Base-by-base conservation (phyloP, 2,797 vertebrate species). In the Acipenser oxyrinchus region DNA sequence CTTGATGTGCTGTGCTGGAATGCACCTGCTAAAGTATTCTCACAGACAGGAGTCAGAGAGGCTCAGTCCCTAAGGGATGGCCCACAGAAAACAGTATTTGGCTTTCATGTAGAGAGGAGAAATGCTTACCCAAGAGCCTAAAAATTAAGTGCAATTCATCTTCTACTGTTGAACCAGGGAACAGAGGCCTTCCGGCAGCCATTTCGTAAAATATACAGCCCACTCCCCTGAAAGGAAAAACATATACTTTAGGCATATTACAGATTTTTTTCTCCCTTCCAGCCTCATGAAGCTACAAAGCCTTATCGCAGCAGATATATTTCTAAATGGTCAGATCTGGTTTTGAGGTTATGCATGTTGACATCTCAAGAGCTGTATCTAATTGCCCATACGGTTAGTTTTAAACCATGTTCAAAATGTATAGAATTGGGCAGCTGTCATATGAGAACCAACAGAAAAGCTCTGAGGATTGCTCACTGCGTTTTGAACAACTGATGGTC, bases 171-270 rank as follows among this genome's bases (percentile, higher is more conserved):
- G 96, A 99, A 73, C 96, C 96, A 55, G 96, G 96, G 80, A 99
- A 99, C 49, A 99, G 90, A 51, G 96, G 96, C 84, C 96, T 93
- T 87, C 96, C 96, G 68, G 96, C 95, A 72, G 95, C 94, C 96
- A 99, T 99, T 88, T 99, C 96, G 76, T 98, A 99, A 86, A 98
- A 99, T 85, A 99, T 99, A 80, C 93, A 94, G 66, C 93, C 93
- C 6, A 94, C 92, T 0, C 93, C 93, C 93, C 93, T 94, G 82
- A 58, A 78, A 58, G 65, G 68, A 71, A 18, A 12, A 70, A 71
- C 68, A 10, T 64, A 66, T 48, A 12, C 8, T 58, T 58, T 58
- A 58, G 55, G 10, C 10, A n/a, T 1, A 11, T 58, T 13, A 58
- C 7, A 58, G 3, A 58, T n/a, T 58, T n/a, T 58, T 58, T 13